Conservation (phyloP, 2,797 vertebrate genomes). For the Enteromius trimaculatus region DNA sequence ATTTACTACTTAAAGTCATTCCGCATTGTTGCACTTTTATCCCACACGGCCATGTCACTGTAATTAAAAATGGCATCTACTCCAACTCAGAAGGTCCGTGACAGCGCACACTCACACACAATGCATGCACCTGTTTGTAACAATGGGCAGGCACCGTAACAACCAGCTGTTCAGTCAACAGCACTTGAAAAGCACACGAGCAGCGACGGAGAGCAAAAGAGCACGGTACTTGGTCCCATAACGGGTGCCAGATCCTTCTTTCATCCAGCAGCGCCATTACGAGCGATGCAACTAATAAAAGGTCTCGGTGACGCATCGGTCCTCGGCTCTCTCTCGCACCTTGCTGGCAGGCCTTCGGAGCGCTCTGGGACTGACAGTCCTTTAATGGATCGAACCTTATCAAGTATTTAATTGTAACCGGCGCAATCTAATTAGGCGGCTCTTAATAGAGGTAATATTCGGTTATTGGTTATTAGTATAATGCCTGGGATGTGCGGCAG, state of each 20-base stretch:
- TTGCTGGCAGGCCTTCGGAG: conserved; percentile 25
- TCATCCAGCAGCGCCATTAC: not conserved
- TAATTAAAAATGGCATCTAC: conserved; percentile 20
- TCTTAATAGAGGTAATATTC: conserved; percentile 71
- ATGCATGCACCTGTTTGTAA: conserved; percentile 62
- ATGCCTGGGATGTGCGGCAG: conserved; percentile 58
- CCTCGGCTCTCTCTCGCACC: conserved; percentile 24
- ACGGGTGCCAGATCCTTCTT: conserved; percentile 9
- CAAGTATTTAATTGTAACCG: conserved; percentile 69
- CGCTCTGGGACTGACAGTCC: conserved; percentile 57
- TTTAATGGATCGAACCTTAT: conserved; percentile 68
- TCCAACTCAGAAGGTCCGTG: not conserved
- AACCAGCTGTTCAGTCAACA: conserved; percentile 58
- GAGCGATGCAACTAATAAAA: conserved; percentile 14
- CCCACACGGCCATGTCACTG: conserved; percentile 18
- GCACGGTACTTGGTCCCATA: not conserved
- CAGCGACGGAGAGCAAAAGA: conserved; percentile 17
- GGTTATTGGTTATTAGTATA: conserved; percentile 72
- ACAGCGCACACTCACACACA: conserved; percentile 38
- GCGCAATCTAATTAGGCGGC: conserved; percentile 67
- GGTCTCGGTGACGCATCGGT: not conserved
- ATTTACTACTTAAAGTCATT: not conserved
- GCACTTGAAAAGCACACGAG: conserved; percentile 54
- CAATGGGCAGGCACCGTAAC: conserved; percentile 58
- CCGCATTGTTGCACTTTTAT: conserved; percentile 24